A percentile compares a stretch with the other conserved stretches of the same genome.
Conservation (phyloP, 2,113 vertebrate species). For the Emberiza fucata region DNA sequence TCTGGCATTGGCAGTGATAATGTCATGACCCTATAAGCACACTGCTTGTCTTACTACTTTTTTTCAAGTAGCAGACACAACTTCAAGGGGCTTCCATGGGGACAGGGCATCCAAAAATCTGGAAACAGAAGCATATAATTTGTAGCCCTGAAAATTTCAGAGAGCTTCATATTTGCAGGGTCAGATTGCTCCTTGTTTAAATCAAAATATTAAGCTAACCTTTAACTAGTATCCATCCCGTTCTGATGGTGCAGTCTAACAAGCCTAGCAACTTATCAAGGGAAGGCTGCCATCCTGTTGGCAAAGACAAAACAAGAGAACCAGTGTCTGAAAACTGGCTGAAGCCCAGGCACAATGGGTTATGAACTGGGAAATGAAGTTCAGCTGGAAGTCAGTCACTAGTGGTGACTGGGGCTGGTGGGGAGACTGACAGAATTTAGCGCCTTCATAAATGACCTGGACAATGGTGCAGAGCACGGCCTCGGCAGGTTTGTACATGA, state of each 20-base stretch:
- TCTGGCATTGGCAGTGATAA: not conserved
- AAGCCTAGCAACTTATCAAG: not conserved
- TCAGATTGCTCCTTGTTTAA: not conserved
- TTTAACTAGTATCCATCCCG: not conserved
- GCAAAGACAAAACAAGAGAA: not conserved
- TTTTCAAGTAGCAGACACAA: not conserved
- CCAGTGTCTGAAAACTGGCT: not conserved
- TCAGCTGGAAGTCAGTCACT: not conserved
- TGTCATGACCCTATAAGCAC: not conserved
- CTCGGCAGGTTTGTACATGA: not conserved
- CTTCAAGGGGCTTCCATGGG: not conserved
- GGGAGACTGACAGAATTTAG: not conserved
- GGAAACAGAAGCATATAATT: not conserved
- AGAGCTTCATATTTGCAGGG: not conserved
- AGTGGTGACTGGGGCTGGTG: not conserved
- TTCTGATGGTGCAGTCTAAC: not conserved
- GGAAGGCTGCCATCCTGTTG: not conserved
- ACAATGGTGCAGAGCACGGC: not conserved
- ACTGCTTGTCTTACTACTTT: not conserved
- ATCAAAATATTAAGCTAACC: not conserved
- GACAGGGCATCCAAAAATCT: not conserved
- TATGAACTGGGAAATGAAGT: not conserved
- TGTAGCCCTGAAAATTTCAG: not conserved
- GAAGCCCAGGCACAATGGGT: not conserved
- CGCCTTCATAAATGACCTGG: not conserved